Base-by-base conservation (phyloP, 1,140 invertebrate genomes). In the Zaprionus vittiger region DNA sequence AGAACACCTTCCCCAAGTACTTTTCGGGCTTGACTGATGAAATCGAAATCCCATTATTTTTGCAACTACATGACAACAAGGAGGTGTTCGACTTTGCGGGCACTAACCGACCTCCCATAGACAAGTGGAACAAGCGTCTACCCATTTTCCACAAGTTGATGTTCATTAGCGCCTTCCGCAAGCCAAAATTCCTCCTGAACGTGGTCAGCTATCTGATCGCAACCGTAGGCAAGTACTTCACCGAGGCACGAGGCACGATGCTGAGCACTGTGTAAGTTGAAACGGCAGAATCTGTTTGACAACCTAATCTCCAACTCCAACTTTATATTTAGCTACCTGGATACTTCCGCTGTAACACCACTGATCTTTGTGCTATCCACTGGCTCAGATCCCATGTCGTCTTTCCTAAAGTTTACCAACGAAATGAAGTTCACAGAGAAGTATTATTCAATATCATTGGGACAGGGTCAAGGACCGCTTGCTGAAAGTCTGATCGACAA, bases 291-390 rank as follows among this genome's bases (percentile, higher is more conserved):
- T 17, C 7, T 2, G n/a, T 9, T 47, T 9, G n/a, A 5, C n/a
- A 17, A 3, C 41, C 2, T 4, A 9, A 17, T 17, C n/a, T 9
- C 1, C n/a, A 47, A n/a, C 38, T 4, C 38, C 5, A 15, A 14
- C 5, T 41, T 6, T 41, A 6, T 15, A n/a, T 38, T n/a, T 92
- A 97, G 95, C 91, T 98, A 95, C 90, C 94, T 94, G 77, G 97
- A 96, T 92, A 97, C 95, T 38, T 95, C 95, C 15, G 95, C 94
- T 69, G 94, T 94, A 0, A 96, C 95, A 5, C 98, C 98, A 0
- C 92, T 99, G 2, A 94, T 99, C 34, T 99, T 99, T 92, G 95
- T 99, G 1, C 93, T 99, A n/a, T 98, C 97, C 61, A 96, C 97
- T 28, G 98, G 98, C 5, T 97, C 96, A 0, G 98, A 99, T 94